Percentiles rank a stretch among this genome's conserved stretches.
Evolutionary conservation across 2,113 vertebrate species (phyloP).

Genomic region (Dasyornis broadbenti): DNA sequence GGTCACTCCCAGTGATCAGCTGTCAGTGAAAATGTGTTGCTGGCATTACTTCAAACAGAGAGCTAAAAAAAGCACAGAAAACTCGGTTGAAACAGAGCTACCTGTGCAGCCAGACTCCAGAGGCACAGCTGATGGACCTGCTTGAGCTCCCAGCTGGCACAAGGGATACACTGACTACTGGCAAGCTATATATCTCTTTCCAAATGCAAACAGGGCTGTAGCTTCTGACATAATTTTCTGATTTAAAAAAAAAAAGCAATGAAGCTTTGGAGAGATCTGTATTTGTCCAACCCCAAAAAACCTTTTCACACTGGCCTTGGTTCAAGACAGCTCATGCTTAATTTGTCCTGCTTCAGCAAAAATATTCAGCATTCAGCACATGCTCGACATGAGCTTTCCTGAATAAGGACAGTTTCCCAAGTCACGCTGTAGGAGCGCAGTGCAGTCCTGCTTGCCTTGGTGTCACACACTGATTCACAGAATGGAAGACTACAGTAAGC

Average conservation of each 20-base stretch:
- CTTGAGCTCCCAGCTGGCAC: background rate
- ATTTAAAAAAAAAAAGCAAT: background rate
- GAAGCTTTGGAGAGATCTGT: background rate
- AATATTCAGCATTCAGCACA: conserved; percentile 44
- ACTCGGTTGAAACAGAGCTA: background rate
- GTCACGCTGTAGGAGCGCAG: background rate
- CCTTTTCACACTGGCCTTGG: background rate
- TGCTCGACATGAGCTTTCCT: background rate
- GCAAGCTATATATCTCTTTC: background rate
- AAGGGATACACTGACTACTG: background rate
- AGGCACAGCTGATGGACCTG: background rate
- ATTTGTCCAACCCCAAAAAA: background rate
- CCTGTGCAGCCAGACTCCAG: background rate
- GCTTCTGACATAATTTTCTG: background rate
- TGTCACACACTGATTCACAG: background rate
- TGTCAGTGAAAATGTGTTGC: background rate
- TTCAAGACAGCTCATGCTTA: conserved; percentile 27
- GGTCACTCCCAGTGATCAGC: too few species aligned
- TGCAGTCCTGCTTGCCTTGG: background rate
- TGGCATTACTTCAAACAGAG: background rate
- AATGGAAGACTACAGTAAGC: background rate
- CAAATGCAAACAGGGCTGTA: background rate
- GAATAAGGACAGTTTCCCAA: background rate
- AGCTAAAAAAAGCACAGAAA: background rate
- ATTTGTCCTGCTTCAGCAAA: conserved; percentile 10